Evolutionary conservation across 2,797 vertebrate genomes (phyloP).

Genomic region (Oreortyx pictus): DNA sequence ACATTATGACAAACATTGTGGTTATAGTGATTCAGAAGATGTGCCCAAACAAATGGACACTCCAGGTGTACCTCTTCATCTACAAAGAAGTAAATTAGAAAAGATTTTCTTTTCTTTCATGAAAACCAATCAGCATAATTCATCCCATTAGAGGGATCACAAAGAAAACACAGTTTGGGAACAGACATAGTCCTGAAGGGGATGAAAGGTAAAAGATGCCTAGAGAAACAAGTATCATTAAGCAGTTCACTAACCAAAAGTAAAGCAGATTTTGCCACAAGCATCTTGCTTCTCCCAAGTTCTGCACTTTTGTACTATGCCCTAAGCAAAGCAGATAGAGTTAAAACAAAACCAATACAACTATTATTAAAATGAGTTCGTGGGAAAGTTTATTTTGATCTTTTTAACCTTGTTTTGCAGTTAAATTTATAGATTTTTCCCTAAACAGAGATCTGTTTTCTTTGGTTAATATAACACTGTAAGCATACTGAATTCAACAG

Average conservation of each 20-base stretch:
- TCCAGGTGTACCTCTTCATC: neutral
- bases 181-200: slow-evolving; percentile 2
- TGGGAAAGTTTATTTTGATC: neutral
- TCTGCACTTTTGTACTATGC: neutral
- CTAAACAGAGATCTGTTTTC: neutral
- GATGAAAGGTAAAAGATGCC: slow-evolving; percentile 26
- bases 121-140: slow-evolving; percentile 20
- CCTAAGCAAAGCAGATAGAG: neutral
- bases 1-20: neutral
- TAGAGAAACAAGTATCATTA: slow-evolving; percentile 26
- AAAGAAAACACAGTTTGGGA: slow-evolving; percentile 3
- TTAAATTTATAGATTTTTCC: neutral
- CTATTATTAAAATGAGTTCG: neutral
- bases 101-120: neutral
- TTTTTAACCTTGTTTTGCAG: neutral
- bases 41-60: neutral
- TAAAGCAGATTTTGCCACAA: neutral
- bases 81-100: neutral
- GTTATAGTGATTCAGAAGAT: neutral
- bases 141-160: slow-evolving; percentile 24
- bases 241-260: slow-evolving; percentile 20
- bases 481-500: neutral
- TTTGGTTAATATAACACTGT: neutral
- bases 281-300: neutral
- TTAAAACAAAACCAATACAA: slow-evolving; percentile 5